Evolutionary conservation across 1,140 invertebrate species (phyloP).

Genomic region (Drosophila saltans): DNA sequence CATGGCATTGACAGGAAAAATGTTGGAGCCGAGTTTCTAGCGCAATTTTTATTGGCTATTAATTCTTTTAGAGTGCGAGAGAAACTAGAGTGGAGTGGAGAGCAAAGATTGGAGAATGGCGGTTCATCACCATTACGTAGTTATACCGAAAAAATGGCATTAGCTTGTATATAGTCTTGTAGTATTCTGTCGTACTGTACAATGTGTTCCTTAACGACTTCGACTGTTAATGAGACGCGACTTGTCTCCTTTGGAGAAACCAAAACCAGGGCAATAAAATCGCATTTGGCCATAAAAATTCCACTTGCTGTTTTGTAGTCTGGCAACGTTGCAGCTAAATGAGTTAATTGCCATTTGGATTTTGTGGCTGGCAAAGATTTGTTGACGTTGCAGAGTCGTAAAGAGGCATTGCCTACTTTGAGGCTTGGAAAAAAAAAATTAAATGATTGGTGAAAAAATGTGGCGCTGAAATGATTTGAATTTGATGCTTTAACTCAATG

Average conservation of each 20-base stretch:
- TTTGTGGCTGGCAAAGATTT: constrained; percentile 72
- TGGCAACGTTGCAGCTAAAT: constrained; percentile 51
- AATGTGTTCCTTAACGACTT: constrained; percentile 76
- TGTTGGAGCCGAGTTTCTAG: constrained; percentile 15
- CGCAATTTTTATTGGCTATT: constrained; percentile 62
- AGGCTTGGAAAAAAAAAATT: constrained; percentile 35
- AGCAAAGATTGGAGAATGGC: constrained; percentile 15
- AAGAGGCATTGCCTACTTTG: constrained; percentile 25
- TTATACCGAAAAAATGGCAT: constrained; percentile 40
- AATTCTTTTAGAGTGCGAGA: constrained; percentile 25
- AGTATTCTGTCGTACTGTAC: constrained; percentile 38
- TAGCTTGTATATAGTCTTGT: constrained; percentile 22
- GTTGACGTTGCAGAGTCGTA: constrained; percentile 66
- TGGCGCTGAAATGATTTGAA: constrained; percentile 15
- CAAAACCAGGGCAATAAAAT: constrained; percentile 59
- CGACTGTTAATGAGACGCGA: constrained; percentile 74
- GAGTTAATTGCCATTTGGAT: constrained; percentile 77
- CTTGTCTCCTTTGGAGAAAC: constrained; percentile 29
- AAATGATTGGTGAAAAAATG: constrained; percentile 37
- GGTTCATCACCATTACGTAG: background rate
- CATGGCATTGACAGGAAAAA: constrained; percentile 41
- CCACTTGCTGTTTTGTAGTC: constrained; percentile 41
- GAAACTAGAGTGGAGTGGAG: too few relatives aligned
- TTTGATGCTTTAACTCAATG: background rate
- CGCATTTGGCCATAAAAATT: constrained; percentile 64